Conservation (phyloP, 2,797 vertebrate genomes). For the Denticeps clupeoides region DNA sequence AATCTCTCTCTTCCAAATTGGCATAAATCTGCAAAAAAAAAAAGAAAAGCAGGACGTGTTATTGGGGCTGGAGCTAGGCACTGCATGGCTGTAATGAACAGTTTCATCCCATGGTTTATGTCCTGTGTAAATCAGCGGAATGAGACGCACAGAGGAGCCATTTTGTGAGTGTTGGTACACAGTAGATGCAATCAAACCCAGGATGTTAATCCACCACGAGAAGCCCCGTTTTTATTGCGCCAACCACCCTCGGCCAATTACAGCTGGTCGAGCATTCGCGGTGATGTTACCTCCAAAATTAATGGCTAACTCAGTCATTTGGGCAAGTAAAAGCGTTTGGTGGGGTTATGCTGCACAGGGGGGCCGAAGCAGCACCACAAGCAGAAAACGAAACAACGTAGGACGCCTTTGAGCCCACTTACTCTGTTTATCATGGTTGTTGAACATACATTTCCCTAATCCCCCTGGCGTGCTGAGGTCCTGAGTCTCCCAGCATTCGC, state of each 20-base stretch:
- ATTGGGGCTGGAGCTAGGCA: too few relatives aligned
- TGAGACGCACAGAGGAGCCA: not conserved
- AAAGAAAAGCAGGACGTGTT: too few relatives aligned
- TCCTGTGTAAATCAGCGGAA: not conserved
- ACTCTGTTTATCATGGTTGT: slow-evolving; percentile 35
- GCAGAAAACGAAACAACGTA: slow-evolving; percentile 31
- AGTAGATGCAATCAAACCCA: not conserved
- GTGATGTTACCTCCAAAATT: too few relatives aligned
- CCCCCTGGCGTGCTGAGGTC: slow-evolving; percentile 19
- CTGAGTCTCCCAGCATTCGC: slow-evolving; percentile 8
- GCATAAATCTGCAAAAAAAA: not conserved
- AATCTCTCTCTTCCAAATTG: not conserved
- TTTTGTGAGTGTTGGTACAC: not conserved
- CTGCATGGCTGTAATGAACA: too few relatives aligned
- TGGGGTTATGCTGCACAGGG: slow-evolving; percentile 13
- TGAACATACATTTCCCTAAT: slow-evolving; percentile 35
- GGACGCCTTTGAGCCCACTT: slow-evolving; percentile 34
- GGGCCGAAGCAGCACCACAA: slow-evolving; percentile 18
- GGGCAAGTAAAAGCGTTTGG: not conserved
- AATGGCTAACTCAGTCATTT: too few relatives aligned
- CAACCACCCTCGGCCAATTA: too few relatives aligned
- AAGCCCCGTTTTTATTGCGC: too few relatives aligned
- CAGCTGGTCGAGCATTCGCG: too few relatives aligned
- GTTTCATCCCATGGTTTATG: not conserved
- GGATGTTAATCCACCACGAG: too few relatives aligned